phyloP scores from a whole-genome alignment of 2,888 invertebrate species.

The Opisthograptis luteolata region DNA sequence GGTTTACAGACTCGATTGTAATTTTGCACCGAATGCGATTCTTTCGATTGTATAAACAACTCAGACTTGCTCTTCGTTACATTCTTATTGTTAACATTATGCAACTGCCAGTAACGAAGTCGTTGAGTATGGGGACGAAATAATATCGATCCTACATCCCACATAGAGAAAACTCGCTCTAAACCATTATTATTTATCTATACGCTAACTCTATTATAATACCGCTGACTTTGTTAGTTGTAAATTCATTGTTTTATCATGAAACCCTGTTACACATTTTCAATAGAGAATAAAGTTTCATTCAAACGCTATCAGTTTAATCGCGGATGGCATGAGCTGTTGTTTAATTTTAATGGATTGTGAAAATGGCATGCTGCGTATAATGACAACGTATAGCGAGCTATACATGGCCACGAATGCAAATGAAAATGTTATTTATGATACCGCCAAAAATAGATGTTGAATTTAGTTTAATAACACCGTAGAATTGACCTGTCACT shows the following conservation, averaged over 20 bases:
- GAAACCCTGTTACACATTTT: neutral
- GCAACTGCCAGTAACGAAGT: neutral
- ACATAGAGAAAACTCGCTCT: too few relatives aligned
- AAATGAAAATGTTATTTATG: conserved; percentile 17
- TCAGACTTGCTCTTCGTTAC: too few relatives aligned
- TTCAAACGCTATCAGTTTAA: conserved; percentile 14
- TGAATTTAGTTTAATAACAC: conserved; percentile 4
- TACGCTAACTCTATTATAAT: too few relatives aligned
- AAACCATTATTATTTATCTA: too few relatives aligned
- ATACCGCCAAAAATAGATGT: neutral
- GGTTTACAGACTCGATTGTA: too few relatives aligned
- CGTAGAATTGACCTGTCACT: neutral
- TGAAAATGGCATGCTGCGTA: conserved; percentile 8
- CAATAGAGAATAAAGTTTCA: conserved; percentile 5
- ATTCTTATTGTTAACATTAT: too few relatives aligned
- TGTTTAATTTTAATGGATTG: conserved; percentile 11
- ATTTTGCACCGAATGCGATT: too few relatives aligned
- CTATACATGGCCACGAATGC: neutral
- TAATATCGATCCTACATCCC: neutral
- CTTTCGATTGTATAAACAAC: too few relatives aligned
- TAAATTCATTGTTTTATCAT: conserved; percentile 3
- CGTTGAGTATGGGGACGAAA: too few relatives aligned
- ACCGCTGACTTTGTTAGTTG: neutral
- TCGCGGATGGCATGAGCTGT: conserved; percentile 5
- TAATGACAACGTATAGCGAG: neutral